Evolutionary conservation across 2,113 vertebrate species (phyloP), one percentile per base, ranked within the genome.

Genomic region (Varanus salvator): DNA sequence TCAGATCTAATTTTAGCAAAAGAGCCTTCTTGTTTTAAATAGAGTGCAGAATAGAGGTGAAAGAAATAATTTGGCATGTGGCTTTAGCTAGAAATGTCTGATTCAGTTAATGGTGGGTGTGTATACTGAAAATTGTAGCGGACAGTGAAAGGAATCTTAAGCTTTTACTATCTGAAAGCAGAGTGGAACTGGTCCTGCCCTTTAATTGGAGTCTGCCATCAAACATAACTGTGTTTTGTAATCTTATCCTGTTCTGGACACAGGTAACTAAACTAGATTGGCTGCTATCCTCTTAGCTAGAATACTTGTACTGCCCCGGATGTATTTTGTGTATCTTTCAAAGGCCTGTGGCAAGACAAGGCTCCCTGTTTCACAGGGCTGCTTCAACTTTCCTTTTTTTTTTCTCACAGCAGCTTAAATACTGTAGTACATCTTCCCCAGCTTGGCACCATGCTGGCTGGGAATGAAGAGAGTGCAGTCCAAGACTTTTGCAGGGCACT

Each of bases 1-100:
- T 89, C 86, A 89, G 27, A 95, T 84, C 85, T 87, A 90, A 69
- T 92, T 93, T 71, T 97, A 96, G 96, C 96, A 95, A 91, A 94
- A 86, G 91, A 89, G 91, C 90, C 54, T 90, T 93, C 92, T 92
- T 85, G n/a, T 80, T 97, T 97, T 97, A 96, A 97, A 96, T 96
- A 96, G 95, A 96, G 96, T 95, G 92, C 94, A 93, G 93, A 92
- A 48, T 48, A 94, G 93, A 89, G 94, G 91, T 94, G 93, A 90
- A 93, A 93, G 95, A 96, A 92, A 96, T 95, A 86, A 80, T 64
- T 1, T 88, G 80, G 90, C 96, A 97, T 97, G 96, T 97, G 97
- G 94, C 97, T 97, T 97, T 8, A 94, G 94, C 97, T 97, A 97
- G 44, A 95, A 91, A 71, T 93, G 80, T 92, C 92, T 91, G 93